phyloP scores from a whole-genome alignment of 2,888 invertebrate species.

The Nephrocerus scutellatus region DNA sequence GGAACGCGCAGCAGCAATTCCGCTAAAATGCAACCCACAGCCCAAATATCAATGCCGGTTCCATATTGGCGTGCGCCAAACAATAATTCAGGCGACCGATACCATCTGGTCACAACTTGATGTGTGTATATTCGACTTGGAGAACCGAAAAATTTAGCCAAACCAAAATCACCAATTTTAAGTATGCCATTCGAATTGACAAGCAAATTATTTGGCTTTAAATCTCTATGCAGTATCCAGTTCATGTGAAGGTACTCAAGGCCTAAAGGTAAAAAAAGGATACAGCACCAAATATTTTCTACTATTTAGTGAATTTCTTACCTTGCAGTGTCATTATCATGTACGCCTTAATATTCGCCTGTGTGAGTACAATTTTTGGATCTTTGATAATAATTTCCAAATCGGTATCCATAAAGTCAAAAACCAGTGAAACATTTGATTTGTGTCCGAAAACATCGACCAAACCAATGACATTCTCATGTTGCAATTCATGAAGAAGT shows the following conservation, averaged over 20 bases:
- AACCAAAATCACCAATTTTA: constrained; percentile 98
- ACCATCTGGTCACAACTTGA: constrained; percentile 95
- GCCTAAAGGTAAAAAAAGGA: constrained; percentile 48
- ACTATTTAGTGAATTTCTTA: no score
- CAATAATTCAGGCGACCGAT: constrained; percentile 86
- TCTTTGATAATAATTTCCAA: constrained; percentile 92
- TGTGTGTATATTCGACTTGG: constrained; percentile 94
- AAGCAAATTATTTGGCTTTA: constrained; percentile 97
- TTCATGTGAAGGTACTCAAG: constrained; percentile 90
- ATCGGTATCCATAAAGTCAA: constrained; percentile 99
- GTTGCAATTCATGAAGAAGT: constrained; percentile 88
- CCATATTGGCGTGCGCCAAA: constrained; percentile 95
- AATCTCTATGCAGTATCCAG: constrained; percentile 96
- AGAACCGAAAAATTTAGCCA: constrained; percentile 95
- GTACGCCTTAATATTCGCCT: constrained; percentile 92
- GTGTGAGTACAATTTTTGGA: constrained; percentile 75
- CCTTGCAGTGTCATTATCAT: constrained; percentile 88
- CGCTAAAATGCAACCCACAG: constrained; percentile 95
- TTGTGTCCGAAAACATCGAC: constrained; percentile 97
- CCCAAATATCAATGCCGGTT: constrained; percentile 97
- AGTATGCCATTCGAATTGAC: constrained; percentile 86
- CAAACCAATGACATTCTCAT: constrained; percentile 88
- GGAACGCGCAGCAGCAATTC: constrained; percentile 87
- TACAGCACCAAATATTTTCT: neutral
- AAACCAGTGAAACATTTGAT: constrained; percentile 95